Conservation (phyloP, 2,113 vertebrate species). For the Melanocharis versteri region DNA sequence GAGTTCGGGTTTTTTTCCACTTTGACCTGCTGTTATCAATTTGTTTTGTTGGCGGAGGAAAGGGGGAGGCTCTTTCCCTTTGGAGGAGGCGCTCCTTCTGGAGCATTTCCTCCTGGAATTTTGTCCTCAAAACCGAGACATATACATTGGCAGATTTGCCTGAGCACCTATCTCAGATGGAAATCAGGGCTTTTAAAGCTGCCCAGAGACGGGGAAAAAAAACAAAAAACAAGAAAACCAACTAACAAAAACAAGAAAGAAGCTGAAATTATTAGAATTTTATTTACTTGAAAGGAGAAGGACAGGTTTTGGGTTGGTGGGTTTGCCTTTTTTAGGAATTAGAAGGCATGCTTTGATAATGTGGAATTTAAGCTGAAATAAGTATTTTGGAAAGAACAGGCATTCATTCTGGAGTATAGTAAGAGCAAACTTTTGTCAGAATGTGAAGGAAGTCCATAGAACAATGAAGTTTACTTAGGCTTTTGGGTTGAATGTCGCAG, state of each 20-base stretch:
- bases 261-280: not conserved
- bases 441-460: not conserved
- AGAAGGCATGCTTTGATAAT: not conserved
- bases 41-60: too few species aligned
- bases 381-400: not conserved
- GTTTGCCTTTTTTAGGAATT: not conserved
- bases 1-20: too few species aligned
- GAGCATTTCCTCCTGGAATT: too few species aligned
- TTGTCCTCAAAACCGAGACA: too few species aligned
- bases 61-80: too few species aligned
- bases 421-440: not conserved
- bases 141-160: not conserved
- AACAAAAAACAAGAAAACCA: not conserved
- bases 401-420: not conserved
- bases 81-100: too few species aligned
- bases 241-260: not conserved
- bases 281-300: not conserved
- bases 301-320: not conserved
- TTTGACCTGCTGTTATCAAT: too few species aligned
- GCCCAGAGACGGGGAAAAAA: not conserved
- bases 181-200: not conserved
- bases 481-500: not conserved
- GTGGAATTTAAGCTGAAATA: not conserved
- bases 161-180: not conserved
- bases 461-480: not conserved